Conservation (phyloP, 2,797 vertebrate species). For the Lepidocolaptes lacrymiger region DNA sequence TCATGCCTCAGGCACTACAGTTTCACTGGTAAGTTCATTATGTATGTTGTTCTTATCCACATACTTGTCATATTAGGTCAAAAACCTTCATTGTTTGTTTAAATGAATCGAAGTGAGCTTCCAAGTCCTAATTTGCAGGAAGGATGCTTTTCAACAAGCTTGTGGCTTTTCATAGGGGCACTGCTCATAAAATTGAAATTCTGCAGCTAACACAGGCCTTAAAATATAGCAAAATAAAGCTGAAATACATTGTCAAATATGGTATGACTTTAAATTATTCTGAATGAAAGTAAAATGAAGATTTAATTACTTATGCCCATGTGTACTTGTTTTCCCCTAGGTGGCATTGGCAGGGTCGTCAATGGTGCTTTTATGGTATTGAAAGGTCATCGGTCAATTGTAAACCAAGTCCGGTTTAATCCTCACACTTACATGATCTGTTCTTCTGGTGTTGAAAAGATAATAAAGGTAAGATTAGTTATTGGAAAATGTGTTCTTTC, state of each 20-base stretch:
- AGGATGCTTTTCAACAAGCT: constrained; percentile 6
- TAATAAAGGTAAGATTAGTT: constrained; percentile 93
- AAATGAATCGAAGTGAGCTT: neutral
- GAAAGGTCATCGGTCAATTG: constrained; percentile 97
- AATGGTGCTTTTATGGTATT: constrained; percentile 97
- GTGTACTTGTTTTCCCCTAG: constrained; percentile 73
- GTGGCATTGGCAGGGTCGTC: constrained; percentile 93
- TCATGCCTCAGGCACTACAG: neutral
- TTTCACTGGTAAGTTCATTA: constrained; percentile 23
- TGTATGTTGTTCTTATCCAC: neutral
- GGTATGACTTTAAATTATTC: neutral
- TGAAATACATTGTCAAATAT: neutral
- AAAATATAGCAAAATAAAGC: neutral
- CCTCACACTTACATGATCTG: constrained; percentile 99
- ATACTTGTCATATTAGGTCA: constrained; percentile 8
- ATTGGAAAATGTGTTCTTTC: neutral
- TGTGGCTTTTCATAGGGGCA: neutral
- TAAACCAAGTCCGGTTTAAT: constrained; percentile 99
- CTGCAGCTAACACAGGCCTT: neutral
- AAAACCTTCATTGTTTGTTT: neutral
- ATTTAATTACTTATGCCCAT: neutral
- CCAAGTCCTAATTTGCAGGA: neutral
- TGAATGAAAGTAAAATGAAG: neutral
- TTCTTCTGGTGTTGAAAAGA: constrained; percentile 98
- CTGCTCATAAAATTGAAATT: constrained; percentile 2